Conservation (phyloP, 2,113 vertebrate genomes). For the Myodes glareolus region DNA sequence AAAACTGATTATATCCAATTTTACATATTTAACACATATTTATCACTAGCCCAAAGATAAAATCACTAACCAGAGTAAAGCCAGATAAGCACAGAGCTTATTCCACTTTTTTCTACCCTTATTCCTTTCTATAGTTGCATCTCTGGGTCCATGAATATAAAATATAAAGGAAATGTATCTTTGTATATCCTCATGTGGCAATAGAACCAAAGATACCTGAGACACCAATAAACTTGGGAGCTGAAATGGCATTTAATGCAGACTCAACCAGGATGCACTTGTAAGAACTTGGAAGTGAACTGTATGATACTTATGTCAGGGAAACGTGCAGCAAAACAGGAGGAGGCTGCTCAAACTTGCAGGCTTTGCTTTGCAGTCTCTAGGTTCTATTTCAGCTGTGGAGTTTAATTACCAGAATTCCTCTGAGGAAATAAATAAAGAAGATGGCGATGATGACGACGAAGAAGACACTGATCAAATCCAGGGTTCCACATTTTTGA, state of each 20-base stretch:
- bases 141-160: not conserved
- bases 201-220: not conserved
- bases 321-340: not conserved
- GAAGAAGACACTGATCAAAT: not conserved
- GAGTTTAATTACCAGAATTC: not conserved
- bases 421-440: not conserved
- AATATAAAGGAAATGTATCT: not conserved
- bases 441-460: accelerated
- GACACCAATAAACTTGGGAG: not conserved
- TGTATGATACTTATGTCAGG: not conserved
- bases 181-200: not conserved
- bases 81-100: not conserved
- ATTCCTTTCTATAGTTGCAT: conserved; percentile 23
- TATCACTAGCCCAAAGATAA: not conserved
- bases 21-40: conserved; percentile 33
- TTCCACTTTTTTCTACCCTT: not conserved
- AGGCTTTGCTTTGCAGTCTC: not conserved
- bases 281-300: not conserved
- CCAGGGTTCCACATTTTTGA: conserved; percentile 5
- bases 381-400: conserved; percentile 30
- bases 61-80: not conserved
- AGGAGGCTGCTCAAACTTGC: not conserved
- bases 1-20: not conserved
- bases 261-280: not conserved
- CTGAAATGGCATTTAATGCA: not conserved